These are phyloP conservation scores for Pseudopodoces humilis DNA, from an alignment of 2,113 vertebrate species.

Conservation along the genomic window DNA sequence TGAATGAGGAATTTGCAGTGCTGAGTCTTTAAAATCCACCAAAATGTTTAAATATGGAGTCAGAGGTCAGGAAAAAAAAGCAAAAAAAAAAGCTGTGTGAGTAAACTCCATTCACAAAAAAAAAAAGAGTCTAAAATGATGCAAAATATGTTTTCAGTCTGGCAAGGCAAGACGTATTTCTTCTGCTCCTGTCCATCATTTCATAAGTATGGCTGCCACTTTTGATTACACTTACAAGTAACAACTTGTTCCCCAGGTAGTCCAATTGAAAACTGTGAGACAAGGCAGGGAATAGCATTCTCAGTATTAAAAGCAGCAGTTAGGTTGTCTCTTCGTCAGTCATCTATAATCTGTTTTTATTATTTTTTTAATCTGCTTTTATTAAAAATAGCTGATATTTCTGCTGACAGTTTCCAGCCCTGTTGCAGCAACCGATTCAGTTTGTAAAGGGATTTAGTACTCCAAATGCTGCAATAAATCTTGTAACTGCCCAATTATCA, in stretches of 20 bases:
- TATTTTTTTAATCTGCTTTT: too few relatives aligned
- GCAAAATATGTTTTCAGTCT: background rate
- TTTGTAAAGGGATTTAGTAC: conserved; percentile 5
- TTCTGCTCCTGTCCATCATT: background rate
- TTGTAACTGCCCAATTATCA: conserved; percentile 51
- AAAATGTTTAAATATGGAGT: background rate
- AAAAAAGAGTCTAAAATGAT: background rate
- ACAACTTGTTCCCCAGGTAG: conserved; percentile 10
- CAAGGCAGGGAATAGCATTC: background rate
- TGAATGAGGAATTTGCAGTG: background rate
- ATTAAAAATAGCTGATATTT: conserved; percentile 28
- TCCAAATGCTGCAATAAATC: conserved; percentile 28
- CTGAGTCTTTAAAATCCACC: background rate
- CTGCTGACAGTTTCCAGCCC: conserved; percentile 2
- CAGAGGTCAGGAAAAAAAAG: background rate
- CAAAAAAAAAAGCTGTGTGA: background rate
- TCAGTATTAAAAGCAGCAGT: background rate
- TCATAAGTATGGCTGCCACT: background rate
- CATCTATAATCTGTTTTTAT: background rate
- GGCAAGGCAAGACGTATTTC: background rate
- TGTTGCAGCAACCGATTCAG: background rate
- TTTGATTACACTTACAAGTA: background rate
- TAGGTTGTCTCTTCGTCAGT: background rate
- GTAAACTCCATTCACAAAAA: background rate
- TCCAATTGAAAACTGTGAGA: background rate